A percentile compares a stretch with the other conserved stretches of the same genome.
Conservation (phyloP, 2,888 invertebrate genomes). For the Cephus rjabovi region DNA sequence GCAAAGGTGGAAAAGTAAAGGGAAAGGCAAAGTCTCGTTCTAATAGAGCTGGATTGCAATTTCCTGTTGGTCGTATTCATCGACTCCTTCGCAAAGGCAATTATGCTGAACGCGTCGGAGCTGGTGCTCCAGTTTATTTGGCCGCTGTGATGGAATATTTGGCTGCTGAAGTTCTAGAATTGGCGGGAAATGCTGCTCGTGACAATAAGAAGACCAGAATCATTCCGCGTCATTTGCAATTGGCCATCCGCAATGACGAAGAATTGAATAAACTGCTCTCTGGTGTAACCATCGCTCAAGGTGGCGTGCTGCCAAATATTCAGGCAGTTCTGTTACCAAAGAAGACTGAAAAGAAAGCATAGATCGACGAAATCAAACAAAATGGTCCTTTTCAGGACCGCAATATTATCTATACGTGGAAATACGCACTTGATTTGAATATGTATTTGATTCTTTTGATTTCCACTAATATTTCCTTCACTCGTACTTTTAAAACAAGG, state of each 20-base stretch:
- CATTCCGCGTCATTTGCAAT: constrained; percentile 61
- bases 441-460: not conserved
- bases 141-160: constrained; percentile 76
- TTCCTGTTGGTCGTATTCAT: constrained; percentile 74
- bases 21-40: constrained; percentile 70
- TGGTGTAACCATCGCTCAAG: constrained; percentile 85
- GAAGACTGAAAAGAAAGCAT: constrained; percentile 69
- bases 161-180: constrained; percentile 77
- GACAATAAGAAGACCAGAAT: constrained; percentile 77
- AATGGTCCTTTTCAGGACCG: constrained; percentile 39
- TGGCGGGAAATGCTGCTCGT: constrained; percentile 75
- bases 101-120: constrained; percentile 73
- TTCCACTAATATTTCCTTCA: not conserved
- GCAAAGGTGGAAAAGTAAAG: constrained; percentile 59
- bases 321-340: constrained; percentile 80
- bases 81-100: constrained; percentile 73
- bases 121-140: constrained; percentile 70
- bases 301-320: constrained; percentile 85
- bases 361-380: constrained; percentile 21
- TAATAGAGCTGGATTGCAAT: constrained; percentile 70
- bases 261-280: constrained; percentile 81
- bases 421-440: not conserved
- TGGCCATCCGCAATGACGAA: constrained; percentile 86
- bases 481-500: not conserved
- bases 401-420: constrained; percentile 3